These are phyloP conservation scores for Glaucomys volans DNA, from an alignment of 2,113 vertebrate species.

Conservation along the genomic window DNA sequence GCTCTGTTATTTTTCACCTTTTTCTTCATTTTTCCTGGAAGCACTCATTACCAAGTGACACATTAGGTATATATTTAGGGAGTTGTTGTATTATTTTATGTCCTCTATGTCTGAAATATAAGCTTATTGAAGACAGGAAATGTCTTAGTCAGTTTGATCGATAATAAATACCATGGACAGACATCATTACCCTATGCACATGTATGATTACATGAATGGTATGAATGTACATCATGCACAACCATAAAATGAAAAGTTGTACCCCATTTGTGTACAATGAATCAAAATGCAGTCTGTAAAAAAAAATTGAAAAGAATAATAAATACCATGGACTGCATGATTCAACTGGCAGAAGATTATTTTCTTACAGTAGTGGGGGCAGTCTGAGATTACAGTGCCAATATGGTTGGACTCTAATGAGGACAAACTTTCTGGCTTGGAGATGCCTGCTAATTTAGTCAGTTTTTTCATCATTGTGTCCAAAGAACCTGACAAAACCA, in stretches of 20 bases:
- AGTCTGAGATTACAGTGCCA: neutral
- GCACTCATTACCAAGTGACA: neutral
- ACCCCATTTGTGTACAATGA: too few relatives aligned
- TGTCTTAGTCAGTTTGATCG: neutral
- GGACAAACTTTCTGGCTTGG: neutral
- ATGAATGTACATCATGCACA: too few relatives aligned
- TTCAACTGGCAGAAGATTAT: neutral
- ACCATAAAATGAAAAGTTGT: too few relatives aligned
- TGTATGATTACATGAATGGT: too few relatives aligned
- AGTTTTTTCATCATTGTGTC: too few relatives aligned
- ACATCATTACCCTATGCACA: too few relatives aligned
- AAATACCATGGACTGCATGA: neutral
- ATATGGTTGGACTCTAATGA: neutral
- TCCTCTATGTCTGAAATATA: neutral
- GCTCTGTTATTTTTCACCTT: neutral
- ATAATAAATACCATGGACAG: neutral
- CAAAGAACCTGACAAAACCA: too few relatives aligned
- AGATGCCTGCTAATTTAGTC: neutral
- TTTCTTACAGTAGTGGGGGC: neutral
- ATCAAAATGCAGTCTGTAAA: too few relatives aligned
- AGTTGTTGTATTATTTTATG: neutral
- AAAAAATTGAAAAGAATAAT: too few relatives aligned
- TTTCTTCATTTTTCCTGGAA: neutral
- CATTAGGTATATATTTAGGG: neutral
- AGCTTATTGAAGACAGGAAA: neutral